A percentile compares a stretch with the other conserved stretches of the same genome.
Conservation (phyloP, 2,888 invertebrate species). For the Dryocosmus kuriphilus region DNA sequence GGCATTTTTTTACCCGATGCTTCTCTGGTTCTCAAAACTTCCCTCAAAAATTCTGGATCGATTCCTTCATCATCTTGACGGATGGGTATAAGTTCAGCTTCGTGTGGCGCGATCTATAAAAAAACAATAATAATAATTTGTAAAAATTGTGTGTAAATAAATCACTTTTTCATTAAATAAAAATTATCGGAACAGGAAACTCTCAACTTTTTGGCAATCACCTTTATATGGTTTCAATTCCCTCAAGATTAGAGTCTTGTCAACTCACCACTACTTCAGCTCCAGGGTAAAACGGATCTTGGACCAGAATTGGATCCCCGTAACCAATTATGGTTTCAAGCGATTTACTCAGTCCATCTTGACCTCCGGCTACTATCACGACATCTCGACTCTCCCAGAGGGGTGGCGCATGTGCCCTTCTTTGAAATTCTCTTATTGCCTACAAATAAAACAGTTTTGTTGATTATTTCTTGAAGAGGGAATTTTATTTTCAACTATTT, state of each 20-base stretch:
- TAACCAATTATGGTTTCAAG: conserved; percentile 85
- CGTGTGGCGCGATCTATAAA: conserved; percentile 83
- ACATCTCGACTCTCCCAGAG: conserved; percentile 82
- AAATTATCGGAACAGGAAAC: background rate
- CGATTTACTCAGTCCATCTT: conserved; percentile 87
- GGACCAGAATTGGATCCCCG: conserved; percentile 85
- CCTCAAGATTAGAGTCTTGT: background rate
- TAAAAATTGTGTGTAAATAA: background rate
- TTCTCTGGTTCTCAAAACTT: conserved; percentile 79
- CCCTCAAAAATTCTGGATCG: conserved; percentile 81
- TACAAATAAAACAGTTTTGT: conserved; percentile 56
- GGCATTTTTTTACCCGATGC: conserved; percentile 81
- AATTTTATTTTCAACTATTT: too few relatives aligned
- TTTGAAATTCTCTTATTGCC: conserved; percentile 83
- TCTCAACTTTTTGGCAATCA: background rate
- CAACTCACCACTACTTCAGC: conserved; percentile 83
- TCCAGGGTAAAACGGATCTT: conserved; percentile 86
- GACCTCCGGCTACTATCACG: conserved; percentile 86
- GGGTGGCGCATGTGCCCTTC: conserved; percentile 83
- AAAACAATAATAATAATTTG: too few relatives aligned
- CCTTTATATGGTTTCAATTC: conserved; percentile 9
- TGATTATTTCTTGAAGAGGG: background rate
- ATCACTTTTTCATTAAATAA: background rate
- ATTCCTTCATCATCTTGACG: conserved; percentile 86
- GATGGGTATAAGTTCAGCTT: conserved; percentile 83